Evolutionary conservation across 2,888 invertebrate species (phyloP).

Genomic region (Cylindroiulus punctatus): DNA sequence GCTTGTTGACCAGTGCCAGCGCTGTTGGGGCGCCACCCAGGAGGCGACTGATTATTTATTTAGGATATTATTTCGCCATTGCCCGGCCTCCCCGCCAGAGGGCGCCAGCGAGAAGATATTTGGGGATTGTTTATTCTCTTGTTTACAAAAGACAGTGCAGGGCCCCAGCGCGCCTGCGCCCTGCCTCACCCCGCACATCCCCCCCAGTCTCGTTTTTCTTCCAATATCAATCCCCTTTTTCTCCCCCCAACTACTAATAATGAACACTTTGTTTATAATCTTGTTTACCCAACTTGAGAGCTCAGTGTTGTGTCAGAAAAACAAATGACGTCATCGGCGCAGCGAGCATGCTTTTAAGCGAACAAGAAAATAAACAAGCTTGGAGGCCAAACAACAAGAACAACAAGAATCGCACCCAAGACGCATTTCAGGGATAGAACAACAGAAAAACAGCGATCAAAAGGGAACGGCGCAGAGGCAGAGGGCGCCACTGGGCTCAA

Average conservation of each 20-base stretch:
- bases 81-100: conserved; percentile 14
- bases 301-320: conserved; percentile 49
- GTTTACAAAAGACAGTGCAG: conserved; percentile 45
- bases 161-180: background rate
- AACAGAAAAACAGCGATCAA: background rate
- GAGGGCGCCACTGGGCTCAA: background rate
- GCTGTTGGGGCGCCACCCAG: background rate
- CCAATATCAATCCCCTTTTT: conserved; percentile 37
- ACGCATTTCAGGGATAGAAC: background rate
- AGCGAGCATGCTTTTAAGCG: conserved; percentile 36
- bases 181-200: background rate
- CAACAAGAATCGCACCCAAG: conserved; percentile 22
- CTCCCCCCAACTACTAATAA: conserved; percentile 51
- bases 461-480: background rate
- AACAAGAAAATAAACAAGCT: conserved; percentile 50
- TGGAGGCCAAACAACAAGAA: conserved; percentile 47
- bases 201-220: conserved; percentile 44
- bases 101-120: background rate
- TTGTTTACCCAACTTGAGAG: conserved; percentile 50
- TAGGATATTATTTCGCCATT: background rate
- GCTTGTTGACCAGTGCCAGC: background rate
- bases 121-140: conserved; percentile 47
- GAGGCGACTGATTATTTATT: conserved; percentile 29
- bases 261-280: conserved; percentile 55
- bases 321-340: conserved; percentile 50